phyloP scores from a whole-genome alignment of 92 coral and sea anemone species.

The Palythoa heliodiscus region DNA sequence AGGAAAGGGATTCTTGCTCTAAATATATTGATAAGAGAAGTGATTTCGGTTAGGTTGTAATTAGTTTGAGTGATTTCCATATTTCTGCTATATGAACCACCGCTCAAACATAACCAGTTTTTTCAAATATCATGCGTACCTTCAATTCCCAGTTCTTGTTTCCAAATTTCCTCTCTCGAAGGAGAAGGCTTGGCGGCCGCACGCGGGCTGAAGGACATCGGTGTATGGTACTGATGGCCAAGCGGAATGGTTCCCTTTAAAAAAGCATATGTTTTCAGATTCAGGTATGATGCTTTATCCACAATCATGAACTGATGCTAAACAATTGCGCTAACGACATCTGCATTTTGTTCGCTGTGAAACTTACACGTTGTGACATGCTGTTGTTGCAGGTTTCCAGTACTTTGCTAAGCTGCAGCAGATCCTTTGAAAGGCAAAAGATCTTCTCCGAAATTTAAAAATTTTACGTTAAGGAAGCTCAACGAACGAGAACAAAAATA shows the following conservation, averaged over 20 bases:
- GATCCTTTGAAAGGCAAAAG: neutral
- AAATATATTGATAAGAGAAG: neutral
- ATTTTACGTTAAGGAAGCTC: neutral
- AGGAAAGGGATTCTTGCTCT: neutral
- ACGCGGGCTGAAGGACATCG: conserved; percentile 86
- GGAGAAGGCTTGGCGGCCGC: conserved; percentile 85
- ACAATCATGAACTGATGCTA: neutral
- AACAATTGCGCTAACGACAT: neutral
- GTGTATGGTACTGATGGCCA: conserved; percentile 74
- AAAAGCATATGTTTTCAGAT: neutral
- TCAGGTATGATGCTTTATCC: neutral
- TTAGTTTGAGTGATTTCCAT: neutral
- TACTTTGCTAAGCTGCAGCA: neutral
- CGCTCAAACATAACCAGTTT: neutral
- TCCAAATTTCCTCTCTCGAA: conserved; percentile 89
- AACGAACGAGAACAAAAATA: neutral
- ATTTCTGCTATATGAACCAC: neutral
- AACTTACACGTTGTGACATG: conserved; percentile 42
- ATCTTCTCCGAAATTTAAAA: neutral
- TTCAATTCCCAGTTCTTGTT: conserved; percentile 79
- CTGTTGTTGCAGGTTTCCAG: neutral
- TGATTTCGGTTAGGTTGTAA: neutral
- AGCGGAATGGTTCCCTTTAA: conserved; percentile 25
- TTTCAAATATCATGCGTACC: conserved; percentile 51
- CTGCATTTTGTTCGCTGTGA: neutral